phyloP scores from a whole-genome alignment of 2,888 invertebrate genomes.

The Toxonevra muliebris region DNA sequence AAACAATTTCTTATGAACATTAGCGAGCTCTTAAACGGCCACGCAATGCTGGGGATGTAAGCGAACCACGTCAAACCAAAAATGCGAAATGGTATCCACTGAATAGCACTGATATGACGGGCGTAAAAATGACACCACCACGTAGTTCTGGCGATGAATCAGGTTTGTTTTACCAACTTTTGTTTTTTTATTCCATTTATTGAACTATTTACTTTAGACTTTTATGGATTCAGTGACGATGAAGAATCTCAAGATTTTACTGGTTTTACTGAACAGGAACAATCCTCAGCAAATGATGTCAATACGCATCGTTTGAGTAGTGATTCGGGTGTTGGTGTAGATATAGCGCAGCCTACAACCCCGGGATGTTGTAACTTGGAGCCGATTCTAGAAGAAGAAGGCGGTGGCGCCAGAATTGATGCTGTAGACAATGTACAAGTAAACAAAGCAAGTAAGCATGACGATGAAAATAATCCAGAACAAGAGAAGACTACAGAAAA shows the following conservation, averaged over 20 bases:
- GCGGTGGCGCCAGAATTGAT: neutral
- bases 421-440: neutral
- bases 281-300: conserved; percentile 16
- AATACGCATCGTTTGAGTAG: conserved; percentile 42
- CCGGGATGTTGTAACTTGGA: conserved; percentile 6
- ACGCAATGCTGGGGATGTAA: conserved; percentile 13
- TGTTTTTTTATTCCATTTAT: neutral
- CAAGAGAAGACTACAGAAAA: neutral
- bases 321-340: conserved; percentile 52
- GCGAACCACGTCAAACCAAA: conserved; percentile 21
- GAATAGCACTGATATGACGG: conserved; percentile 36
- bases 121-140: conserved; percentile 38
- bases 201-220: conserved; percentile 38
- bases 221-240: conserved; percentile 45
- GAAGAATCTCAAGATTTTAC: conserved; percentile 33
- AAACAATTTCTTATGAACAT: neutral
- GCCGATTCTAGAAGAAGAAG: conserved; percentile 21
- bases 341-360: conserved; percentile 18
- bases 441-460: neutral
- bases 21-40: conserved; percentile 40
- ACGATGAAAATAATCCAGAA: neutral
- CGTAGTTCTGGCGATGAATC: conserved; percentile 36
- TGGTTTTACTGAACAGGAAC: conserved; percentile 42
- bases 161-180: conserved; percentile 32
- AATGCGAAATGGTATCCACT: conserved; percentile 32